Conservation (phyloP, 2,888 invertebrate species). For the Crioceris asparagi region DNA sequence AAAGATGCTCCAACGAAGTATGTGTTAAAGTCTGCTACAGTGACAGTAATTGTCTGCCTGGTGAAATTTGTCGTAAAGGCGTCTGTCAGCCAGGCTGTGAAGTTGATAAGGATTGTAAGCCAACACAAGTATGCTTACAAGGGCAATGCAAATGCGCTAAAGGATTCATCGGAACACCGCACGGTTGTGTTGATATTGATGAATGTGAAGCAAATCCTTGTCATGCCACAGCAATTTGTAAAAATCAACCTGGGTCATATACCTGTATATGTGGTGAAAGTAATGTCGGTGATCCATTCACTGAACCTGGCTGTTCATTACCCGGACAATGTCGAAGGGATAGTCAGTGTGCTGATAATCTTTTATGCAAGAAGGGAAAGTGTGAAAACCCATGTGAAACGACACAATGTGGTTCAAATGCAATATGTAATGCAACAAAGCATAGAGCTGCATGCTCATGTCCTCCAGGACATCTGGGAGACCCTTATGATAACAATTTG, state of each 20-base stretch:
- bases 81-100: slow-evolving; percentile 76
- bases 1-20: slow-evolving; percentile 66
- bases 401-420: slow-evolving; percentile 64
- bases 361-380: slow-evolving; percentile 64
- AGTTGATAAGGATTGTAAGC: slow-evolving; percentile 67
- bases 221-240: slow-evolving; percentile 67
- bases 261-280: slow-evolving; percentile 70
- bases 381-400: slow-evolving; percentile 73
- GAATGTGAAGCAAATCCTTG: slow-evolving; percentile 74
- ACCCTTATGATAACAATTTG: slow-evolving; percentile 60
- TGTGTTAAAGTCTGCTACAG: slow-evolving; percentile 82
- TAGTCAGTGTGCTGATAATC: slow-evolving; percentile 61
- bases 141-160: slow-evolving; percentile 65
- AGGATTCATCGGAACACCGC: slow-evolving; percentile 63
- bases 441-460: slow-evolving; percentile 68
- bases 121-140: slow-evolving; percentile 64
- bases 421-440: slow-evolving; percentile 60
- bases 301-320: slow-evolving; percentile 63
- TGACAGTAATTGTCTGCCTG: slow-evolving; percentile 81
- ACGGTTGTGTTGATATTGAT: slow-evolving; percentile 71
- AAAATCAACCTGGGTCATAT: slow-evolving; percentile 71
- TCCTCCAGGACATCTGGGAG: slow-evolving; percentile 71
- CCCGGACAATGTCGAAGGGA: slow-evolving; percentile 68
- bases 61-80: slow-evolving; percentile 75
- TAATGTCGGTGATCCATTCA: slow-evolving; percentile 62